These are phyloP conservation scores for Mixornis gularis DNA, from an alignment of 2,113 vertebrate species.

Conservation along the genomic window DNA sequence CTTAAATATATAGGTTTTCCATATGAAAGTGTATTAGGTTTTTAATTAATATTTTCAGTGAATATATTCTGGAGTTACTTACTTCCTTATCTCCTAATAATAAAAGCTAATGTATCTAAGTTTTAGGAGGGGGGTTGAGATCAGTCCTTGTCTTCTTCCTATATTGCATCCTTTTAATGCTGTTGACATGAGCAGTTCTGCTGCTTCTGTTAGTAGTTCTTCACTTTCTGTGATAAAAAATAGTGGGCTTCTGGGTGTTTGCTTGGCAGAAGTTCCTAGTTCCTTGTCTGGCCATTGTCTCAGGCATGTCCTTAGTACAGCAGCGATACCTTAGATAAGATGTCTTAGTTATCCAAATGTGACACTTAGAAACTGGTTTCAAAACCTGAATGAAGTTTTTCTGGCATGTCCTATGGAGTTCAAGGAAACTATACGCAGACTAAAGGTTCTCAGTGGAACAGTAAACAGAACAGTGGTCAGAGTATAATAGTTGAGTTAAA, in stretches of 20 bases:
- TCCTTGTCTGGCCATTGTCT: background rate
- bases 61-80: background rate
- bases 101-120: background rate
- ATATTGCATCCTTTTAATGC: background rate
- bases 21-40: background rate
- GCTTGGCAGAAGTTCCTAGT: background rate
- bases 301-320: background rate
- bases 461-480: background rate
- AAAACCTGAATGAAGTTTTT: background rate
- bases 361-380: background rate
- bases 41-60: constrained; percentile 15
- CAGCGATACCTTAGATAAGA: background rate
- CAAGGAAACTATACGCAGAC: background rate
- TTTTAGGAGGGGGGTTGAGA: fast-evolving
- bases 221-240: background rate
- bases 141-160: background rate
- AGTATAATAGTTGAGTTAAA: background rate
- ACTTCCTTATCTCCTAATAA: background rate
- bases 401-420: background rate
- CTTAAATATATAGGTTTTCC: background rate
- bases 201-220: background rate
- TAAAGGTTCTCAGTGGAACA: background rate
- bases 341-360: background rate
- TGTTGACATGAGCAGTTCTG: background rate
- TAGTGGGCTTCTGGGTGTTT: background rate